Evolutionary conservation across 2,888 invertebrate species (phyloP).

Genomic region (Apeira syringaria): DNA sequence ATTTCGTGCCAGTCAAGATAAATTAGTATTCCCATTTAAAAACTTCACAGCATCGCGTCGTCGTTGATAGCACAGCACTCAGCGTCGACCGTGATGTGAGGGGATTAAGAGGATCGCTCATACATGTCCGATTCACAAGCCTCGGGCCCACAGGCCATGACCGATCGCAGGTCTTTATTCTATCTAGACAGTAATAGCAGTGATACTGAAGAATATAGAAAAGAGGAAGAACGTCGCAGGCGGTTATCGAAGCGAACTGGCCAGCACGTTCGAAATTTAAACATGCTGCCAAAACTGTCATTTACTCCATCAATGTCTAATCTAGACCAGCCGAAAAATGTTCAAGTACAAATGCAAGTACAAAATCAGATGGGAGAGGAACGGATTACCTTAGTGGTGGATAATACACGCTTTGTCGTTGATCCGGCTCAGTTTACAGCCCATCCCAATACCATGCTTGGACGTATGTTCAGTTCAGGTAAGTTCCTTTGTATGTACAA

Average conservation of each 20-base stretch:
- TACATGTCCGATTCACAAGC: slow-evolving; percentile 72
- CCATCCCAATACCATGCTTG: slow-evolving; percentile 99
- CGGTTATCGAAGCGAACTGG: slow-evolving; percentile 71
- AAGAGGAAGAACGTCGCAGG: slow-evolving; percentile 88
- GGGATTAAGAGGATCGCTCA: slow-evolving; percentile 63
- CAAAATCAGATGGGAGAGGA: slow-evolving; percentile 84
- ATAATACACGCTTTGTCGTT: slow-evolving; percentile 94
- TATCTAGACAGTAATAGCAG: slow-evolving; percentile 88
- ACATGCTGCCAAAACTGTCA: slow-evolving; percentile 64
- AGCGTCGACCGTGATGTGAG: slow-evolving; percentile 69
- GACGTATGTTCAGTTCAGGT: slow-evolving; percentile 98
- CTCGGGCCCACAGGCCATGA: slow-evolving; percentile 68
- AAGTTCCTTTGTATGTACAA: no score
- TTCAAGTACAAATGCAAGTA: slow-evolving; percentile 52
- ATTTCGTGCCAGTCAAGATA: no score
- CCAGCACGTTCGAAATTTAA: slow-evolving; percentile 51
- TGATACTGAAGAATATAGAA: slow-evolving; percentile 92
- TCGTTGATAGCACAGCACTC: slow-evolving; percentile 40
- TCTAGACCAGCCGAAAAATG: slow-evolving; percentile 59
- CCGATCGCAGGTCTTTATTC: slow-evolving; percentile 70
- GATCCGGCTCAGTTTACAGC: slow-evolving; percentile 96
- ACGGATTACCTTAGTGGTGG: slow-evolving; percentile 96
- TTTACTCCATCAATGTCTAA: slow-evolving; percentile 57
- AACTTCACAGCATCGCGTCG: slow-evolving; percentile 23
- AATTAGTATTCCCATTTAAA: no score